Evolutionary conservation across 2,797 vertebrate species (phyloP), one percentile per base, ranked within the genome.

Genomic region (Gambusia yucatana): DNA sequence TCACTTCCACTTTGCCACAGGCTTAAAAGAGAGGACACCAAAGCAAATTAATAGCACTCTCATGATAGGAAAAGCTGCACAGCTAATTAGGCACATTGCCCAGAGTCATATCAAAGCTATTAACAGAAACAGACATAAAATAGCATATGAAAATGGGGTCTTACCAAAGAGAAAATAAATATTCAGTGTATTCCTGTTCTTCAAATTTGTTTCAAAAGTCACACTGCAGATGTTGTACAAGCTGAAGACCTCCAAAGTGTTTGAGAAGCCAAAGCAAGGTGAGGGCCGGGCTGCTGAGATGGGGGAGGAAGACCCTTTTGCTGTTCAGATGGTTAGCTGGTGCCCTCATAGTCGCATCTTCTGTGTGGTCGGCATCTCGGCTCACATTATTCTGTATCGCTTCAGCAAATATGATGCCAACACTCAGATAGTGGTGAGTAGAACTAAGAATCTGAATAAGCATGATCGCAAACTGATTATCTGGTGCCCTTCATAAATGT

Each of bases 181-280:
- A 65, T 39, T 44, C 67, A 70, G 10, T 44, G 41, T 44, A 36
- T 76, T 30, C 70, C 22, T 70, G 41, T 77, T 30, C 72, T 55
- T 0, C 1, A 30, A 71, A 57, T 25, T 16, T 78, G 20, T 88
- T 44, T 39, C 1, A 78, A 48, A 71, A 99, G 98, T 98, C 93
- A 98, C 97, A 77, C 95, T 99, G n/a, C 98, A 99, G 96, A 98
- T 99, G 97, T 92, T 99, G 82, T 99, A 99, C 94, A 99, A 98
- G 91, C 90, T 99, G 89, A 99, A 99, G 95, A 99, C 97, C 1
- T 98, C 97, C 86, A 99, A 99, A 90, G 97, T 97, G 69, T 99
- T 99, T 90, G 98, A 99, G 92, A 99, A 99, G 91, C 96, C 96
- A 79, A 99, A 98, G 92, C 46, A 52, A 0, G 96, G 93, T 28